Conservation (phyloP, 92 coral and sea anemone species). For the Epizoanthus stellaris region DNA sequence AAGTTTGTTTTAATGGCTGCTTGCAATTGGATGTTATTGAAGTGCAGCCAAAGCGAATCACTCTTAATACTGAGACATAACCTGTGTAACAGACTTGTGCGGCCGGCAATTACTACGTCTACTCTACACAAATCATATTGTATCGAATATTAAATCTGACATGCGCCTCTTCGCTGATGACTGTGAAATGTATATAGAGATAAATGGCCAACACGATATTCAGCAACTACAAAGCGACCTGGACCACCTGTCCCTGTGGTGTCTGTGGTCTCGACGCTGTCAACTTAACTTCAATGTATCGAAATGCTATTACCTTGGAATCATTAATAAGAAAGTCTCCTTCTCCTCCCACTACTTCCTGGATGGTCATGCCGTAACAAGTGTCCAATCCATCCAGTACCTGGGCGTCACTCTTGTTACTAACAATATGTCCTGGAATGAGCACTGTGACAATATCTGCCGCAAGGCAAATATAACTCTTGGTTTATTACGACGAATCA, state of each 20-base stretch:
- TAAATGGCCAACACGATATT: neutral
- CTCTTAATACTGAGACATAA: no score
- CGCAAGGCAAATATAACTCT: constrained; percentile 61
- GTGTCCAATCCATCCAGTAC: neutral
- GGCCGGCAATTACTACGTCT: no score
- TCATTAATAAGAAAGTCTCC: constrained; percentile 3
- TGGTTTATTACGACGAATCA: constrained; percentile 52
- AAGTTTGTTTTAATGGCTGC: no score
- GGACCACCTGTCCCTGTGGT: constrained; percentile 45
- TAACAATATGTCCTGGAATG: constrained; percentile 50
- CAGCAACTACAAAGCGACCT: constrained; percentile 54
- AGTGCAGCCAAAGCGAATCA: no score
- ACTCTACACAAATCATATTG: constrained; percentile 45
- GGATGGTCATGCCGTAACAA: neutral
- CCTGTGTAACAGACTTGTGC: no score
- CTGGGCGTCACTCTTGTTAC: constrained; percentile 44
- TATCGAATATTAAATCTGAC: constrained; percentile 7
- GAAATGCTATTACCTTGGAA: constrained; percentile 8
- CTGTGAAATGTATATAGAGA: constrained; percentile 22
- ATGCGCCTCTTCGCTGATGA: constrained; percentile 59
- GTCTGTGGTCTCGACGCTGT: constrained; percentile 30
- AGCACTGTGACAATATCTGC: constrained; percentile 52
- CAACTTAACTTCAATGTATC: constrained; percentile 46
- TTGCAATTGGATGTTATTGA: no score
- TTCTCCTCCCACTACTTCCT: neutral